Base-by-base conservation (phyloP, 1,140 invertebrate genomes). In the Nasonia longicornis region DNA sequence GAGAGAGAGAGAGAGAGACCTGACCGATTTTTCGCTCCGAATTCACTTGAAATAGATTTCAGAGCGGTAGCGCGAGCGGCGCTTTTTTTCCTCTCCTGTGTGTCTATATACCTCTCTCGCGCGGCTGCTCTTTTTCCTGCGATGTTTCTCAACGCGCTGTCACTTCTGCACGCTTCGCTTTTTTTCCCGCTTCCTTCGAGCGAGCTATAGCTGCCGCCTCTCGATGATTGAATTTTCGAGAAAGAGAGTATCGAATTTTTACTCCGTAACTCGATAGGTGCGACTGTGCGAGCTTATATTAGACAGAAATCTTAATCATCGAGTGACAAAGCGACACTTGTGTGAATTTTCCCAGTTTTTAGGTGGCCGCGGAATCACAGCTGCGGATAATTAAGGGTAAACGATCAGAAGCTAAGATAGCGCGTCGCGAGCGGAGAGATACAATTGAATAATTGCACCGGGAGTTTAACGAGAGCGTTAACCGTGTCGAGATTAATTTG, bases 1-100 rank as follows among this genome's bases (percentile, higher is more conserved):
- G 7, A 29, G n/a, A 29, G 22, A 29, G 64, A 11, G 22, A 26
- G 8, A 38, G 8, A 38, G 70, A 22, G 70, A n/a, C 70, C 52
- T 71, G 35, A 71, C 70, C 70, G 70, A 71, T 71, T 71, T 71
- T 71, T 71, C 35, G 70, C 70, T 26, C 29, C 29, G 35, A 67
- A 67, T 67, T 29, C 64, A 31, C 22, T 26, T 67, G 22, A 31
- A 67, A 67, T 67, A 26, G 64, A 26, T 11, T 67, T 67, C 10
- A 26, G 64, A 67, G 64, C 38, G 31, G 31, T 35, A 35, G 31
- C 10, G 64, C 20, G 52, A 7, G 20, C 16, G 16, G 52, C 45
- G 31, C 16, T 16, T 58, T 58, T 58, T 58, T 58, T 58, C 20
- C 16, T 58, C 12, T 4, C 14, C 16, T 6, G 52, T 58, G 4